Base-by-base conservation (phyloP, 2,113 vertebrate species). In the Anolis sagrei region DNA sequence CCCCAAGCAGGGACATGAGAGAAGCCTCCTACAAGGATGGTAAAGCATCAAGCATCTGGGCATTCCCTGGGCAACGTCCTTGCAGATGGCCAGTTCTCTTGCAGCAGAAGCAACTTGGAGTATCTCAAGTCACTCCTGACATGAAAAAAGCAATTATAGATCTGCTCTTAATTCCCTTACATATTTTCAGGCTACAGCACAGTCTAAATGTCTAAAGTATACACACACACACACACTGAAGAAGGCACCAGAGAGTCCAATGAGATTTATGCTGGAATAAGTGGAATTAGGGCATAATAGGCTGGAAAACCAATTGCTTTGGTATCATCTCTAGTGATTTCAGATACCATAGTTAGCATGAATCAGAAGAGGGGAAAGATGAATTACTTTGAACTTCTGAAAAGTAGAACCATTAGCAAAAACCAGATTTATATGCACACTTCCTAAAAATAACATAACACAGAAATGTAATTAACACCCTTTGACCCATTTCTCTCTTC, bases 401-500 rank as follows among this genome's bases (percentile, higher is more conserved):
- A 13, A 83, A 81, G 29, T 16, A 83, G 14, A 84, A 85, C 16
- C 27, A 49, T 36, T 49, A 5, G 39, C 75, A 44, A 74, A 78
- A 86, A 81, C 25, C 54, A 82, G 48, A 88, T 87, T 18, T 77
- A 39, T 58, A n/a, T 74, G 54, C 58, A 61, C 14, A 27, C 51
- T 36, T 90, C 19, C 79, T 84, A 83, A 14, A 88, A 87, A 68
- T 82, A 90, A 83, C 81, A 73, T 73, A 88, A 82, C 61, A 88
- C 86, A 48, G 76, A 91, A 87, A 86, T 90, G 32, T 23, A 44
- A 72, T 82, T 76, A 88, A 90, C 92, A 69, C 83, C 77, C 81
- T 92, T 87, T 92, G 86, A 90, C 87, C 88, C 77, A 89, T 25
- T 89, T 93, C 77, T 92, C 62, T 88, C 70, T 61, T 90, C 91